phyloP scores from a whole-genome alignment of 2,797 vertebrate species.

The Euphonia xanthogaster region DNA sequence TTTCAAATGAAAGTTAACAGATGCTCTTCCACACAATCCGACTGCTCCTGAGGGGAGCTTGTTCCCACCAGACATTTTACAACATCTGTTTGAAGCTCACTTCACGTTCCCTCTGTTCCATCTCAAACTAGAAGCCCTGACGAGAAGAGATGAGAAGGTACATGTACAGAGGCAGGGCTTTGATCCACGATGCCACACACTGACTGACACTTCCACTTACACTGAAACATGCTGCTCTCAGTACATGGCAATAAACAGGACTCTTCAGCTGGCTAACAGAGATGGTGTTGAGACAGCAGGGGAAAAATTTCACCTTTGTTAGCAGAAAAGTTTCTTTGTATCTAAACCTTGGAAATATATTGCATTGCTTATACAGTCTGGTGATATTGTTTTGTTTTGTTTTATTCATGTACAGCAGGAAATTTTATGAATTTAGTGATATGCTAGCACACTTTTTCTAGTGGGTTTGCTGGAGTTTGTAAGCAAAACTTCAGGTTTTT shows the following conservation, averaged over 20 bases:
- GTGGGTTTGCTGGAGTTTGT: not conserved
- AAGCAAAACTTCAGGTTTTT: not conserved
- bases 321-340: not conserved
- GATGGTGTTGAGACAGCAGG: not conserved
- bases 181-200: conserved; percentile 56
- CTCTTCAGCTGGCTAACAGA: conserved; percentile 46
- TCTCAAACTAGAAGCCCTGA: conserved; percentile 54
- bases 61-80: conserved; percentile 58
- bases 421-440: not conserved
- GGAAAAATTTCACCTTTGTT: not conserved
- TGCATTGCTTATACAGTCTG: not conserved
- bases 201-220: conserved; percentile 64
- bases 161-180: conserved; percentile 36
- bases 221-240: conserved; percentile 43
- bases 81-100: conserved; percentile 68
- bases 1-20: conserved; percentile 61
- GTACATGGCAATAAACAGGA: conserved; percentile 51
- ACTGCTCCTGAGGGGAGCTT: conserved; percentile 51
- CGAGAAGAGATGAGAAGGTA: conserved; percentile 63
- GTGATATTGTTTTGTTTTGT: not conserved
- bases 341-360: not conserved
- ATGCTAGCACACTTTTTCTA: not conserved
- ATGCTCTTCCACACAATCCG: conserved; percentile 31
- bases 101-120: conserved; percentile 54
- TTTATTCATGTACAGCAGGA: not conserved